A percentile compares a stretch with the other conserved stretches of the same genome.
phyloP scores from a whole-genome alignment of 2,113 vertebrate species.

The Ascaphus truei region DNA sequence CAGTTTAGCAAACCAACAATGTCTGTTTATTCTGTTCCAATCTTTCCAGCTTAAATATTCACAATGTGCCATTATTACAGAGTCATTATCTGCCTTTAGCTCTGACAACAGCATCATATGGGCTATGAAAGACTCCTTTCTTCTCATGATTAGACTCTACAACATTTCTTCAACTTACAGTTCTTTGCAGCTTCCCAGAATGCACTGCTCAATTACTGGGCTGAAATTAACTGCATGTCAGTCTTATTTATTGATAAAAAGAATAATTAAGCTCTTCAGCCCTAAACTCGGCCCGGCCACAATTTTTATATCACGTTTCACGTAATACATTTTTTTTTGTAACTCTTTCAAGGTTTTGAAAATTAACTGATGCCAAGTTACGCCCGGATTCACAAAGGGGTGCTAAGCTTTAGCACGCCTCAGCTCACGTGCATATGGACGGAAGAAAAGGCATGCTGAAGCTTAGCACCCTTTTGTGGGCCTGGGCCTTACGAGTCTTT shows the following conservation, averaged over 20 bases:
- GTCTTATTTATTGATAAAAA: conserved; percentile 75
- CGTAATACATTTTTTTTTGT: too few species aligned
- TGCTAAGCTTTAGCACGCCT: too few species aligned
- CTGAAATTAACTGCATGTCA: conserved; percentile 81
- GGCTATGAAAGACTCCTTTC: conserved; percentile 85
- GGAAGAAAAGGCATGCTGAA: too few species aligned
- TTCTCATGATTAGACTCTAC: conserved; percentile 86
- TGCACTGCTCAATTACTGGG: conserved; percentile 82
- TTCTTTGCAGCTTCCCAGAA: conserved; percentile 77
- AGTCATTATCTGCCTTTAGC: conserved; percentile 90
- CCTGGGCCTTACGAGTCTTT: too few species aligned
- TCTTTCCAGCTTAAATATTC: conserved; percentile 81
- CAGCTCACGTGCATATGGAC: too few species aligned
- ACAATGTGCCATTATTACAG: conserved; percentile 88
- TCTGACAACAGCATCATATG: conserved; percentile 83
- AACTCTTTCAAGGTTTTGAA: conserved; percentile 54
- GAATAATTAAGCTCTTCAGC: conserved; percentile 68
- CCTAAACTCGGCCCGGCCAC: conserved; percentile 64
- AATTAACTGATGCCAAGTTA: too few species aligned
- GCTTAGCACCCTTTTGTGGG: too few species aligned
- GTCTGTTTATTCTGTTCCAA: conserved; percentile 73
- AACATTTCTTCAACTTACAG: conserved; percentile 87
- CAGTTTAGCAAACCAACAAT: conserved; percentile 72
- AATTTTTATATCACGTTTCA: conserved; percentile 70
- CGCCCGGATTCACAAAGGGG: too few species aligned